Conservation (phyloP, 2,797 vertebrate genomes). For the Echiichthys vipera region DNA sequence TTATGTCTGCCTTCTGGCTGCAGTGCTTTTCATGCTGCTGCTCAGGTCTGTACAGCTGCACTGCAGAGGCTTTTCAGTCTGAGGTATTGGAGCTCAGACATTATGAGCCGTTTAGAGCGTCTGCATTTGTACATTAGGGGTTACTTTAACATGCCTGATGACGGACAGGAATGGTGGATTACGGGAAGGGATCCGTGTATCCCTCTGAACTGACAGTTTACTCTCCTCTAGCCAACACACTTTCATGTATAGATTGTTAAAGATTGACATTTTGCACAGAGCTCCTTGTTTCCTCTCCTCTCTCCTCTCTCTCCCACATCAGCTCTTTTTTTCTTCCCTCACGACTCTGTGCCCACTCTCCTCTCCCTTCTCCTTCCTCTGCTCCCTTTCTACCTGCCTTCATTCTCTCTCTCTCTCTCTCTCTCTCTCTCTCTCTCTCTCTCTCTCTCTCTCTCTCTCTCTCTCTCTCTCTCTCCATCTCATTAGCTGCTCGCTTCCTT, state of each 20-base stretch:
- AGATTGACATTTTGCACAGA: conserved; percentile 25
- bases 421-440: conserved; percentile 1
- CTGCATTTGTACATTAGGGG: neutral
- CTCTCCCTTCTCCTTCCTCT: neutral
- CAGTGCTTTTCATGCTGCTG: conserved; percentile 66
- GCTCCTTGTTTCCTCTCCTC: neutral
- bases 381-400: neutral
- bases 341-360: conserved; percentile 41
- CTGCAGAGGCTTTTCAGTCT: conserved; percentile 79
- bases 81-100: conserved; percentile 63
- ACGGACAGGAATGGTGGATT: conserved; percentile 6
- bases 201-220: conserved; percentile 7
- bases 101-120: neutral
- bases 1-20: conserved; percentile 39
- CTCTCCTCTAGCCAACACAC: neutral
- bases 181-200: neutral
- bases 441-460: neutral
- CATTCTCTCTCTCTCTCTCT: neutral
- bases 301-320: conserved; percentile 26
- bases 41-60: conserved; percentile 79
- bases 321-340: conserved; percentile 25
- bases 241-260: neutral
- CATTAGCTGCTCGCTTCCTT: neutral
- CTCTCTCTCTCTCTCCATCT: conserved; percentile 5
- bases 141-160: neutral